Evolutionary conservation across 2,888 invertebrate genomes (phyloP).

Genomic region (Halictus quadricinctus): DNA sequence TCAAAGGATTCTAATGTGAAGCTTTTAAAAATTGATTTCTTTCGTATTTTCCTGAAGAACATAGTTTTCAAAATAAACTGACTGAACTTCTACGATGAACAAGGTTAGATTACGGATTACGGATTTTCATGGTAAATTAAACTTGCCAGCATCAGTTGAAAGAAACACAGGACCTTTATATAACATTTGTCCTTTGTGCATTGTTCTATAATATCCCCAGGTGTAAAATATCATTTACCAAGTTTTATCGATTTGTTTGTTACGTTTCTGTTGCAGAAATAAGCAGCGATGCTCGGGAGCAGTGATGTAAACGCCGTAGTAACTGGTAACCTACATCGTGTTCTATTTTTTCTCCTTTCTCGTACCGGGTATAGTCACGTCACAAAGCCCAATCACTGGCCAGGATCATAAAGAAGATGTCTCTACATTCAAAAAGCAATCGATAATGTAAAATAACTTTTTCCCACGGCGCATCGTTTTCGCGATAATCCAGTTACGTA

Average conservation of each 20-base stretch:
- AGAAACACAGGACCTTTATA: background rate
- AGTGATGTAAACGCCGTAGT: background rate
- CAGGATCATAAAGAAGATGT: constrained; percentile 8
- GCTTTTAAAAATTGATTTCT: no score
- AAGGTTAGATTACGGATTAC: no score
- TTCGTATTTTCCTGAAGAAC: no score
- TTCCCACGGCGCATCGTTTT: background rate
- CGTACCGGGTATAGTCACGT: background rate
- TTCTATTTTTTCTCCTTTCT: background rate
- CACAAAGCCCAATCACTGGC: background rate
- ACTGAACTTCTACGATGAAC: no score
- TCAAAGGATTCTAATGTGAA: no score
- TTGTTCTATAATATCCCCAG: background rate
- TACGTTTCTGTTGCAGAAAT: no score
- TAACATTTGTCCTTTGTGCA: background rate
- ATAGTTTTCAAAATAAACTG: no score
- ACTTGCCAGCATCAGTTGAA: no score
- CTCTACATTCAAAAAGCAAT: background rate
- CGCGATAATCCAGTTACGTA: background rate
- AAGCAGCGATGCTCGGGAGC: background rate
- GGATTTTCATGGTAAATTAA: no score
- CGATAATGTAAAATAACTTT: constrained; percentile 11
- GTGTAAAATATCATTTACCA: background rate
- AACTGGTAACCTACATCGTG: background rate
- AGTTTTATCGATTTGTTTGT: no score